Evolutionary conservation across 1,140 invertebrate species (phyloP).

Genomic region (Danaus plexippus): DNA sequence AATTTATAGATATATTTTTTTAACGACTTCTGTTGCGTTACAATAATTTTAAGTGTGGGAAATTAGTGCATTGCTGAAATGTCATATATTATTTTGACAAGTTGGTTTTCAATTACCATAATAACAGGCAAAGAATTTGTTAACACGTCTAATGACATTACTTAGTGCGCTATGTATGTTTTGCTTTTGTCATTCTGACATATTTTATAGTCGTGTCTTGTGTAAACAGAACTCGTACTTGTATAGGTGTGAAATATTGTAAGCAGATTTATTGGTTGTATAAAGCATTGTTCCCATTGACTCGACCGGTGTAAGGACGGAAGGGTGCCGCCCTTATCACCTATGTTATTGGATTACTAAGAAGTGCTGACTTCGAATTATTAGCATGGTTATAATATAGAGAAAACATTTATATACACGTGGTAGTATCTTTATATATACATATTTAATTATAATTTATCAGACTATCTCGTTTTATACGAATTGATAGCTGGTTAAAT

Average conservation of each 20-base stretch:
- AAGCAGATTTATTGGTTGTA: slow-evolving; percentile 59
- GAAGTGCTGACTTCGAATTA: slow-evolving; percentile 19
- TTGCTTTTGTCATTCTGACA: slow-evolving; percentile 60
- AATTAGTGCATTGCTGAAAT: slow-evolving; percentile 41
- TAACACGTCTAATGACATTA: slow-evolving; percentile 49
- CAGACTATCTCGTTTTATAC: not conserved
- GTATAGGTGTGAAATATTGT: slow-evolving; percentile 65
- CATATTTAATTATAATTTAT: slow-evolving; percentile 15
- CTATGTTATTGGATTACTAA: slow-evolving; percentile 18
- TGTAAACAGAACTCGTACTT: slow-evolving; percentile 62
- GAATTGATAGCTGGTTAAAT: slow-evolving; percentile 10
- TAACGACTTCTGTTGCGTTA: slow-evolving; percentile 31
- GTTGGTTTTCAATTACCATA: slow-evolving; percentile 58
- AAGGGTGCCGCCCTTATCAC: slow-evolving; percentile 27
- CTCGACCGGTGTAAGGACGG: slow-evolving; percentile 24
- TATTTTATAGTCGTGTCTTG: slow-evolving; percentile 65
- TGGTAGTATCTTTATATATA: not conserved
- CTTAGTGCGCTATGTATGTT: slow-evolving; percentile 57
- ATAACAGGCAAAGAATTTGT: slow-evolving; percentile 43
- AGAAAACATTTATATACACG: slow-evolving; percentile 1
- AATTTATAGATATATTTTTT: slow-evolving; percentile 35
- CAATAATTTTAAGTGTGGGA: slow-evolving; percentile 58
- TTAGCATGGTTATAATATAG: slow-evolving; percentile 6
- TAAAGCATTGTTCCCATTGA: slow-evolving; percentile 51
- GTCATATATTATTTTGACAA: slow-evolving; percentile 64